Conservation (phyloP, 1,140 invertebrate species). For the Delia radicum region DNA sequence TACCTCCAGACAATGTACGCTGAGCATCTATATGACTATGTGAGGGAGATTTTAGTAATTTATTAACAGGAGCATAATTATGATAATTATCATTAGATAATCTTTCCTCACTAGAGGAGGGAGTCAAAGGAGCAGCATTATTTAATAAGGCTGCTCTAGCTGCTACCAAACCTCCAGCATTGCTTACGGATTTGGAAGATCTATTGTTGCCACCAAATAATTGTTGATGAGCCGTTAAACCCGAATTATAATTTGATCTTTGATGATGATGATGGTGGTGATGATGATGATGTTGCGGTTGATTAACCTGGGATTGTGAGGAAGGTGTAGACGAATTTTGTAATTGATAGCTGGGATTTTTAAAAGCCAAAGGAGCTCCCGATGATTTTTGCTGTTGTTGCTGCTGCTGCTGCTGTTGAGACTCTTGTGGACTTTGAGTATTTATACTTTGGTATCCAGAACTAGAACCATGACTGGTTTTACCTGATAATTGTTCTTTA, state of each 20-base stretch:
- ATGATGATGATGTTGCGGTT: conserved; percentile 28
- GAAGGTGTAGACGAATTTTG: conserved; percentile 56
- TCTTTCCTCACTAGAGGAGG: conserved; percentile 54
- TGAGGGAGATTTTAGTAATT: conserved; percentile 27
- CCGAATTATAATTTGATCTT: neutral
- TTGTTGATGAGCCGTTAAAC: conserved; percentile 26
- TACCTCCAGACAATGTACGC: conserved; percentile 58
- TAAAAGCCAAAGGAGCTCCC: conserved; percentile 74
- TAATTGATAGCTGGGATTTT: conserved; percentile 83
- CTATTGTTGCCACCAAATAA: conserved; percentile 21
- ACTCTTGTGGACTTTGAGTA: conserved; percentile 78
- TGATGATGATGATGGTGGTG: conserved; percentile 30
- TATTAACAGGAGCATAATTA: conserved; percentile 30
- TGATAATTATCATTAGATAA: conserved; percentile 50
- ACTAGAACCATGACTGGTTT: conserved; percentile 71
- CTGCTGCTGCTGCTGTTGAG: conserved; percentile 24
- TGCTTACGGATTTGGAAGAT: conserved; percentile 32
- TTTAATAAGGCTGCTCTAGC: conserved; percentile 48
- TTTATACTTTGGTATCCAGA: conserved; percentile 90
- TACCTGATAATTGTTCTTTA: conserved; percentile 60
- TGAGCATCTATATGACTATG: conserved; percentile 45
- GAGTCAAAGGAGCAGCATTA: conserved; percentile 46
- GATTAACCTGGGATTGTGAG: neutral
- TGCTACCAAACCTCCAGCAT: conserved; percentile 42
- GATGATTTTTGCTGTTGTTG: neutral